These are phyloP conservation scores for Anthopleura sola DNA, from an alignment of 64 coral and sea anemone genomes.

Conservation along the genomic window DNA sequence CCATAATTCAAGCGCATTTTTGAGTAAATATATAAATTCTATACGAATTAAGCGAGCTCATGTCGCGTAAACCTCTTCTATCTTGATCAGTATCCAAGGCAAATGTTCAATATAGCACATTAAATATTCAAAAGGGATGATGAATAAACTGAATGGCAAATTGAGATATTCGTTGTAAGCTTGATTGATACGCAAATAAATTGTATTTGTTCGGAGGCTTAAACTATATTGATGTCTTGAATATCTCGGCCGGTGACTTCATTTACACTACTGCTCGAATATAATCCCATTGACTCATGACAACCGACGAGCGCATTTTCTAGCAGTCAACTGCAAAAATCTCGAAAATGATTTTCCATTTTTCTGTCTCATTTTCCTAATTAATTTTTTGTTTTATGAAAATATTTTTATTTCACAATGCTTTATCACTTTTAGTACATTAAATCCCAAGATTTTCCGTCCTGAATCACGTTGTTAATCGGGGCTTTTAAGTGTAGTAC, in stretches of 20 bases:
- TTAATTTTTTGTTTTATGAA: no score
- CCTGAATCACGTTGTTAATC: no score
- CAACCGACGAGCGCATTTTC: no score
- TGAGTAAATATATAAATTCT: neutral
- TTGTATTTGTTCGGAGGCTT: neutral
- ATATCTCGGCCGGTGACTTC: neutral
- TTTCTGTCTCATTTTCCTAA: no score
- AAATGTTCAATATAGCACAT: conserved; percentile 11
- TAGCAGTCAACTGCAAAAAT: no score
- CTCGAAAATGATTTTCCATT: no score
- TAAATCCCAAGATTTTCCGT: no score
- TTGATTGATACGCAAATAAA: conserved; percentile 4
- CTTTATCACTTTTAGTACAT: no score
- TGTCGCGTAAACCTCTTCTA: neutral
- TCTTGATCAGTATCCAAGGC: conserved; percentile 8
- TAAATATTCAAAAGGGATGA: conserved; percentile 16
- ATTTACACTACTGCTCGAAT: neutral
- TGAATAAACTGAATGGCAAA: conserved; percentile 11
- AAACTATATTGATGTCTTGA: neutral
- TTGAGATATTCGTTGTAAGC: neutral
- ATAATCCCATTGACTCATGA: no score
- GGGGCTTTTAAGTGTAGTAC: no score
- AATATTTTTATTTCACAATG: no score
- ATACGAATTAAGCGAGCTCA: neutral
- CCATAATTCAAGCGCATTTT: neutral